Evolutionary conservation across 1,140 invertebrate species (phyloP), one percentile per base, ranked within the genome.

Genomic region (Pinna nobilis): DNA sequence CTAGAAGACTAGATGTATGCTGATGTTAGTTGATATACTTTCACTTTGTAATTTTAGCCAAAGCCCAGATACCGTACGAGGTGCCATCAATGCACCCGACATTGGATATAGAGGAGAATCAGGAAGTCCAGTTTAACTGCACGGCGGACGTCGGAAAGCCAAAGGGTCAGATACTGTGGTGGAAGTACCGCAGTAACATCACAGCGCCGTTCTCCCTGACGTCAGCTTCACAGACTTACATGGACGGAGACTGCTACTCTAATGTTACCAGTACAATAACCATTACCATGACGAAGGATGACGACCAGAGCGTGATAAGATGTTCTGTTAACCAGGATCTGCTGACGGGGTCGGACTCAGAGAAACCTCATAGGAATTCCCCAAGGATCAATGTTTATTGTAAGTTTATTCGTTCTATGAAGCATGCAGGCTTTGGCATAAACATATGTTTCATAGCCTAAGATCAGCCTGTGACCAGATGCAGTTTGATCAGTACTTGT

Each of bases 301-400:
- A 59, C 28, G 55, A 59, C 30, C 32, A 59, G 4, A 35, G 30
- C 0, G 55, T 59, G 30, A 35, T 30, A 33, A 35, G 55, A 35
- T 59, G 55, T 59, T 35, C 30, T 18, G 55, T 59, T 7, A 33
- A 59, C 55, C 33, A 59, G n/a, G 32, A 59, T 20, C 55, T 59
- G 55, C 11, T 59, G 55, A 59, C 55, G 20, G 13, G 1, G 13
- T 23, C n/a, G 18, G 32, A 59, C 30, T n/a, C 7, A 35, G 18
- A 59, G 18, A 59, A 59, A 33, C 55, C 55, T 7, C 33, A 59
- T 20, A 30, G 37, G 37, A 33, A 59, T 7, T n/a, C 55, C 23
- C 9, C 20, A 2, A 59, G 55, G 23, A 25, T 59, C 15, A 35
- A 59, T 59, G 55, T 59, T n/a, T 59, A 15, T n/a, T 59, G 55